These are phyloP conservation scores for Stenurella melanura DNA, from an alignment of 2,888 invertebrate species.

Conservation along the genomic window DNA sequence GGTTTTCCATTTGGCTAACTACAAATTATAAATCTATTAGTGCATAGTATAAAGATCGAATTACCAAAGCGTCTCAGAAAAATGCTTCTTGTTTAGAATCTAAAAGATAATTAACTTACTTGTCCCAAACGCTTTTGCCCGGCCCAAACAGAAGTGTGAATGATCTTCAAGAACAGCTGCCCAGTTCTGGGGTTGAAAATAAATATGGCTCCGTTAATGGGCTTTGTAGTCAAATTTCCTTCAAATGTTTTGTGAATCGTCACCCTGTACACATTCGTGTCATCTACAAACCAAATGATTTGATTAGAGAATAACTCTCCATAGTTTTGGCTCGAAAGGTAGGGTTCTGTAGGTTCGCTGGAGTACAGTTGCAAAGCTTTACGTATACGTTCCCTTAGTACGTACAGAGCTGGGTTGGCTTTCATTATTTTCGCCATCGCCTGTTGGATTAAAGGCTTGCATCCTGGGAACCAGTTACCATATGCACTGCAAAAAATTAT, in stretches of 20 bases:
- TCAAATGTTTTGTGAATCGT: constrained; percentile 99
- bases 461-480: constrained; percentile 99
- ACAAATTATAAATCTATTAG: constrained; percentile 47
- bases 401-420: constrained; percentile 99
- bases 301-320: constrained; percentile 99
- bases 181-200: constrained; percentile 99
- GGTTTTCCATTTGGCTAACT: constrained; percentile 99
- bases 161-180: constrained; percentile 98
- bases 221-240: constrained; percentile 99
- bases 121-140: constrained; percentile 99
- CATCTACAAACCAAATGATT: constrained; percentile 99
- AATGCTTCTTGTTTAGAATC: neutral
- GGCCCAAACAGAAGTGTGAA: constrained; percentile 99
- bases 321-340: constrained; percentile 99
- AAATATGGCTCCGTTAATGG: constrained; percentile 99
- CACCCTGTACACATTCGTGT: constrained; percentile 99
- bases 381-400: constrained; percentile 97
- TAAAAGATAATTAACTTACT: constrained; percentile 71
- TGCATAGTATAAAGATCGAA: neutral
- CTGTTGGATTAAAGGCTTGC: constrained; percentile 98
- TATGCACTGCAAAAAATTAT: constrained; percentile 83
- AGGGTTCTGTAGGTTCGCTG: constrained; percentile 99
- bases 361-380: constrained; percentile 98
- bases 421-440: constrained; percentile 99
- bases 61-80: neutral